Base-by-base conservation (phyloP, 2,797 vertebrate species). In the Carduelis carduelis region DNA sequence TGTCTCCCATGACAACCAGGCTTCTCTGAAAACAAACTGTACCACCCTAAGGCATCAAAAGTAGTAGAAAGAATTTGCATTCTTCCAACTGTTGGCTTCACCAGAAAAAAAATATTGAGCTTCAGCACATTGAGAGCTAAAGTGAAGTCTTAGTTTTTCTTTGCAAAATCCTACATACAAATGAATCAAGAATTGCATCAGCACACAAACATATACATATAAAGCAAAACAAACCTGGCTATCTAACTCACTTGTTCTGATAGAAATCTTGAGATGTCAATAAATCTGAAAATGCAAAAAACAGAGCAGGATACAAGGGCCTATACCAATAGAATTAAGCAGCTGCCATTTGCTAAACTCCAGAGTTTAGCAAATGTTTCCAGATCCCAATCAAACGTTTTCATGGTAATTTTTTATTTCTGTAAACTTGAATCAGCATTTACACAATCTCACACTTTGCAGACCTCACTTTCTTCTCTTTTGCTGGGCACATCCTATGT, bases 1-100 rank as follows among this genome's bases (percentile, higher is more conserved):
- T 92, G 94, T 93, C 53, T 89, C 71, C 84, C 79, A 74, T 93
- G 91, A 96, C 91, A 95, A 94, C 84, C 75, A 85, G 53, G 24
- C 68, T 92, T 35, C 46, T 89, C 91, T 80, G 82, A 91, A 95
- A 93, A 84, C 56, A 94, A 74, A 74, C 75, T 85, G 66, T 70
- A 92, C 60, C 57, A 68, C 61, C 78, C 85, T 44, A 93, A 91
- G 68, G 64, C 21, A 1, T 87, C 47, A 94, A 82, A n/a, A 84
- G 63, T 72, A 83, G 37, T 27, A 83, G 65, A 93, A 81, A 93
- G 64, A 91, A 69, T 86, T 96, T 88, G n/a, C 70, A 69, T 76
- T 91, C 69, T 89, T 70, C 52, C 44, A 85, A 80, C 75, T 94
- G n/a, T 64, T 95, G 57, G 59, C 28, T 83, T 93, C 55, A 53